A percentile compares a stretch with the other conserved stretches of the same genome.
Conservation (phyloP, 2,888 invertebrate species). For the Agrotis puta region DNA sequence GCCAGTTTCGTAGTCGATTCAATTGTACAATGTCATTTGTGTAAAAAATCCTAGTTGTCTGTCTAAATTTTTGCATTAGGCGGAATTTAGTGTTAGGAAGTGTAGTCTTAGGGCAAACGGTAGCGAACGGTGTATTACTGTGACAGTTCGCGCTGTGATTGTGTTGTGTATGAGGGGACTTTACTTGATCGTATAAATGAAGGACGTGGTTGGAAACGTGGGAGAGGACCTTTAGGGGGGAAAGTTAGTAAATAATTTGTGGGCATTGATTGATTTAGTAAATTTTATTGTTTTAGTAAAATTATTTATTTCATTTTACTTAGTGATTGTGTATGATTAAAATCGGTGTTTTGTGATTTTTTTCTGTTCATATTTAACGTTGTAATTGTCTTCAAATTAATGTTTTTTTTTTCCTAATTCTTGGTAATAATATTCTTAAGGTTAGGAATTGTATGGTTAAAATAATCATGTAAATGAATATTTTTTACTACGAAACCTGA, state of each 20-base stretch:
- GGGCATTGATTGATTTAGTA: not conserved
- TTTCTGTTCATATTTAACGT: not conserved
- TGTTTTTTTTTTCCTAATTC: not conserved
- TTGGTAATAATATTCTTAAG: not conserved
- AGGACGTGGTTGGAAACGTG: not conserved
- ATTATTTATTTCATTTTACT: not conserved
- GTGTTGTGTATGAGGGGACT: slow-evolving; percentile 62
- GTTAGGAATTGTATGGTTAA: no score
- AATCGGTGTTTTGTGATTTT: not conserved
- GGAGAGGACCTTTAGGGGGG: not conserved
- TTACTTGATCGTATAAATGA: slow-evolving; percentile 34
- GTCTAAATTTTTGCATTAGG: slow-evolving; percentile 79
- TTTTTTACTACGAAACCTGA: not conserved
- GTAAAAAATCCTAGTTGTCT: slow-evolving; percentile 77
- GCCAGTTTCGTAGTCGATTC: slow-evolving; percentile 81
- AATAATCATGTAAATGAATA: no score
- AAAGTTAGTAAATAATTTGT: not conserved
- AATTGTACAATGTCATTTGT: slow-evolving; percentile 79
- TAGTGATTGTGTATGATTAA: slow-evolving; percentile 1
- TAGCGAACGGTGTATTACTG: slow-evolving; percentile 49
- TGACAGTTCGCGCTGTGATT: slow-evolving; percentile 50
- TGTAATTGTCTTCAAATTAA: not conserved
- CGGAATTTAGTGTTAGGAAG: slow-evolving; percentile 69
- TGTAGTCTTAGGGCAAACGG: slow-evolving; percentile 78
- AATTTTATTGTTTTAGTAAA: not conserved